phyloP scores from a whole-genome alignment of 2,888 invertebrate genomes.

The Leptinotarsa peninsularis region DNA sequence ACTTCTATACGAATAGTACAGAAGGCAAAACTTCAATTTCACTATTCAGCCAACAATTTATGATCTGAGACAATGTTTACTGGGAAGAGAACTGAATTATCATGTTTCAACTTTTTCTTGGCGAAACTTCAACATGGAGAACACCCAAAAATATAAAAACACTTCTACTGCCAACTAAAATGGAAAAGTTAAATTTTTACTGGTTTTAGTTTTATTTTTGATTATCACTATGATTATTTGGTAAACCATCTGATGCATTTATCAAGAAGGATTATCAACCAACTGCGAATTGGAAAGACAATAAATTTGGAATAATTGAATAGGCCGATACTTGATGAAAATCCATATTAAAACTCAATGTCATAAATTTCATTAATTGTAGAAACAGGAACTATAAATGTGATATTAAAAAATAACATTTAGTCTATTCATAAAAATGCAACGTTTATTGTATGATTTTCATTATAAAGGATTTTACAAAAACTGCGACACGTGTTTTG shows the following conservation, averaged over 20 bases:
- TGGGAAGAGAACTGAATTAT: slow-evolving; percentile 24
- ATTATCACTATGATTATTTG: neutral
- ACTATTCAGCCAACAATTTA: neutral
- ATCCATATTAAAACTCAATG: too few relatives aligned
- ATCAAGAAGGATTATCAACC: neutral
- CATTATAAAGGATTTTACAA: too few relatives aligned
- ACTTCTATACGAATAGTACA: too few relatives aligned
- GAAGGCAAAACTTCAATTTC: neutral
- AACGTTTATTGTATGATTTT: too few relatives aligned
- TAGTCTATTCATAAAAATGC: too few relatives aligned
- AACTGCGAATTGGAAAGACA: too few relatives aligned
- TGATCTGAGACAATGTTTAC: slow-evolving; percentile 20
- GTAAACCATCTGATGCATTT: slow-evolving; percentile 1
- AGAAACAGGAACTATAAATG: too few relatives aligned
- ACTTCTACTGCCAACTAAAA: slow-evolving; percentile 39
- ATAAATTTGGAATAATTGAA: too few relatives aligned
- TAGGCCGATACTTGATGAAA: too few relatives aligned
- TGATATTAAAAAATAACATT: too few relatives aligned
- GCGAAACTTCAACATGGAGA: slow-evolving; percentile 48
- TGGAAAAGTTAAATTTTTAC: slow-evolving; percentile 30
- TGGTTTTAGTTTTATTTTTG: slow-evolving; percentile 28
- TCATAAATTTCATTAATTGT: too few relatives aligned
- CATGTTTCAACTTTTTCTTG: slow-evolving; percentile 48
- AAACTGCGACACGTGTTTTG: too few relatives aligned
- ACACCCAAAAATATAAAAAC: slow-evolving; percentile 54